phyloP scores from a whole-genome alignment of 1,140 invertebrate species.

The Cherax quadricarinatus region DNA sequence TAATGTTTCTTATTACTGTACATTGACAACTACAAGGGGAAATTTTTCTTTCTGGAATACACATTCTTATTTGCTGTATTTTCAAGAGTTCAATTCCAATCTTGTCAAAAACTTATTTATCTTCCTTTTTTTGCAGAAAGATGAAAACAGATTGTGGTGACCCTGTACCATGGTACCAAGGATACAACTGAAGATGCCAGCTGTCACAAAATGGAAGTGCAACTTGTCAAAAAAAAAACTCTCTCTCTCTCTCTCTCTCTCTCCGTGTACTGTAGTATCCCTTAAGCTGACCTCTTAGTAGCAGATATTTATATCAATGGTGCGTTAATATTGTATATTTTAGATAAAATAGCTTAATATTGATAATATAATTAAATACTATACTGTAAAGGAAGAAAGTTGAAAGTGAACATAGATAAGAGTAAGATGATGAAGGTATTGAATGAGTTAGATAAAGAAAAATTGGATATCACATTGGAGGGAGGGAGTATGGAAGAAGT shows the following conservation, averaged over 20 bases:
- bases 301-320: slow-evolving; percentile 9
- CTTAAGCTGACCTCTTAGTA: not conserved
- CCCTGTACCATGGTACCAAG: slow-evolving; percentile 35
- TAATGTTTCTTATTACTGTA: too few species aligned
- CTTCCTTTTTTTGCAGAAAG: slow-evolving; percentile 45
- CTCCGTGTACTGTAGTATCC: not conserved
- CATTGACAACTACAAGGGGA: too few species aligned
- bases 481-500: too few species aligned
- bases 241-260: not conserved
- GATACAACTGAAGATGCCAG: slow-evolving; percentile 34
- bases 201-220: not conserved
- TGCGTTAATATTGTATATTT: not conserved
- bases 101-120: too few species aligned
- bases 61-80: too few species aligned
- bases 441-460: too few species aligned
- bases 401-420: too few species aligned
- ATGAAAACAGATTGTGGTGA: slow-evolving; percentile 55
- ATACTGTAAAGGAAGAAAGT: too few species aligned
- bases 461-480: too few species aligned
- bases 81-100: too few species aligned
- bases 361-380: not conserved
- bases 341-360: not conserved
- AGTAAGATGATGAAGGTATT: too few species aligned
- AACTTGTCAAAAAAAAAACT: not conserved
- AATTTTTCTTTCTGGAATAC: too few species aligned